A percentile compares a stretch with the other conserved stretches of the same genome.
These are phyloP conservation scores for Scopus umbretta DNA, from an alignment of 2,113 vertebrate genomes.

Conservation along the genomic window DNA sequence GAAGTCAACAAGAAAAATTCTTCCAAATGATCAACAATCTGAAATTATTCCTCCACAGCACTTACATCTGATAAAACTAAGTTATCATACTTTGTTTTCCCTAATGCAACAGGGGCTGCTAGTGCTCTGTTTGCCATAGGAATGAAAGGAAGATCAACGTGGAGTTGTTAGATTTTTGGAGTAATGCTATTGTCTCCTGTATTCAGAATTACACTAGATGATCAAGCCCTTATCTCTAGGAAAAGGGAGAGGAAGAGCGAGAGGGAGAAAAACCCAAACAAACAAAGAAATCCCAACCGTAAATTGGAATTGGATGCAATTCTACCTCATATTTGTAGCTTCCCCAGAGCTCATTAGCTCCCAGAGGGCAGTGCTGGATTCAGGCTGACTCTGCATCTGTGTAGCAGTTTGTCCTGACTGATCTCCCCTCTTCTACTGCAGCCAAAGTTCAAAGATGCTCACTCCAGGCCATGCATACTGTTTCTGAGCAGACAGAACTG, in stretches of 20 bases:
- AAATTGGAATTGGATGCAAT: neutral
- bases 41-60: neutral
- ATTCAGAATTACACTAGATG: neutral
- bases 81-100: neutral
- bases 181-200: neutral
- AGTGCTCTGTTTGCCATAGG: neutral
- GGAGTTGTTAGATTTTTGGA: neutral
- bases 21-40: neutral
- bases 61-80: neutral
- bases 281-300: neutral
- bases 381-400: neutral
- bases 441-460: neutral
- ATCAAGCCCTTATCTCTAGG: neutral
- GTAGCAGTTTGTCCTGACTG: neutral
- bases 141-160: neutral
- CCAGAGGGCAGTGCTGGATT: neutral
- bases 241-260: neutral
- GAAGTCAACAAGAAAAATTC: neutral
- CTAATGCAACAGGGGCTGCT: neutral
- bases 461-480: neutral
- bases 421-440: neutral
- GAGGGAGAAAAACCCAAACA: neutral
- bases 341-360: neutral
- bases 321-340: neutral
- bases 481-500: neutral